phyloP scores from a whole-genome alignment of 2,888 invertebrate species.

The Tipula confusa region DNA sequence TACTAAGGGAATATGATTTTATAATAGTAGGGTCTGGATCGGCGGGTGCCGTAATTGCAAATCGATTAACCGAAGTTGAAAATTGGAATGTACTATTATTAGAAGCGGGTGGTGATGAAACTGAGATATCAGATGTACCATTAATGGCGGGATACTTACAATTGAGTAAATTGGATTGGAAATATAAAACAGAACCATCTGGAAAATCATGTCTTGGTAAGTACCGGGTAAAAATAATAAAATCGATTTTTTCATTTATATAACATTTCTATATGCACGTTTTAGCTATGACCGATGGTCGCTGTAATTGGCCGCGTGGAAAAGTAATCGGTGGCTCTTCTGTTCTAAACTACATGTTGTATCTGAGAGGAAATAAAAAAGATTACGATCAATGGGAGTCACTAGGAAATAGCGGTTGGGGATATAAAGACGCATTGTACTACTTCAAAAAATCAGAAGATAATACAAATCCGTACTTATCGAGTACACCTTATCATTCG shows the following conservation, averaged over 20 bases:
- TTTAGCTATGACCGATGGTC: conserved; percentile 74
- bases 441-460: conserved; percentile 92
- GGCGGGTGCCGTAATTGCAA: conserved; percentile 82
- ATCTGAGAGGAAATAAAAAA: conserved; percentile 78
- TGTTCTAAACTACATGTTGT: conserved; percentile 88
- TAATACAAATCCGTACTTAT: conserved; percentile 78
- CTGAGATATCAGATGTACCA: conserved; percentile 85
- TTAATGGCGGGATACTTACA: conserved; percentile 82
- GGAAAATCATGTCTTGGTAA: conserved; percentile 75
- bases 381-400: conserved; percentile 90
- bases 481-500: conserved; percentile 72
- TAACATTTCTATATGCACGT: conserved; percentile 36
- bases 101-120: conserved; percentile 87
- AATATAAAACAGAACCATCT: conserved; percentile 87
- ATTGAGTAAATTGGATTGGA: conserved; percentile 84
- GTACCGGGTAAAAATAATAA: conserved; percentile 29
- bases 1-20: conserved; percentile 73
- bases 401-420: conserved; percentile 85
- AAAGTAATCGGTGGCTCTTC: conserved; percentile 88
- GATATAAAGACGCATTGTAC: conserved; percentile 69
- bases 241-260: no score
- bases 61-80: conserved; percentile 71
- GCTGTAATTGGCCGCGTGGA: conserved; percentile 89
- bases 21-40: conserved; percentile 84
- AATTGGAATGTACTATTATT: conserved; percentile 75